Evolutionary conservation across 35 echinoderm and acorn worm species (phyloP).

Genomic region (Patiria miniata): DNA sequence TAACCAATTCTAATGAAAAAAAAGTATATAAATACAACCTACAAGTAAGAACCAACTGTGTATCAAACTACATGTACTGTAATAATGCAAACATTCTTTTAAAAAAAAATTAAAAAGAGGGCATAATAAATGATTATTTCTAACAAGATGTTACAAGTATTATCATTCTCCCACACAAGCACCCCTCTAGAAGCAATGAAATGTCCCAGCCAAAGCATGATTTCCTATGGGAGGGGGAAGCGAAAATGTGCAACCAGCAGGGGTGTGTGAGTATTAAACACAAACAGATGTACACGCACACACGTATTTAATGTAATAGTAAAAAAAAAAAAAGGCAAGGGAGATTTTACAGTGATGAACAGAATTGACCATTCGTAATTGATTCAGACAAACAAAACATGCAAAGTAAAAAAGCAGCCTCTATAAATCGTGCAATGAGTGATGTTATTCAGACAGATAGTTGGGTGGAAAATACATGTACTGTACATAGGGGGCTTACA

Average conservation of each 20-base stretch:
- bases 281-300: no score
- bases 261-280: constrained; percentile 11
- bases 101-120: no score
- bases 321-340: neutral
- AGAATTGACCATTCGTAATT: neutral
- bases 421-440: constrained; percentile 14
- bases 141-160: no score
- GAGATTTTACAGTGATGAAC: neutral
- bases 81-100: no score
- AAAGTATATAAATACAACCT: neutral
- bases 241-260: constrained; percentile 19
- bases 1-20: constrained; percentile 16
- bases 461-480: no score
- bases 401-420: constrained; percentile 11
- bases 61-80: no score
- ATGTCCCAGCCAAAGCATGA: constrained; percentile 25
- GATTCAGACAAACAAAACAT: constrained; percentile 14
- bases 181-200: constrained; percentile 1
- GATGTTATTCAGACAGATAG: neutral
- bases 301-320: neutral
- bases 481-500: no score
- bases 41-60: neutral
- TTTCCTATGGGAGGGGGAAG: neutral
- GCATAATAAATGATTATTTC: no score
- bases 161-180: neutral